Percentiles rank a stretch among this genome's conserved stretches.
Evolutionary conservation across 2,113 vertebrate genomes (phyloP).

Genomic region (Dasyurus viverrinus): DNA sequence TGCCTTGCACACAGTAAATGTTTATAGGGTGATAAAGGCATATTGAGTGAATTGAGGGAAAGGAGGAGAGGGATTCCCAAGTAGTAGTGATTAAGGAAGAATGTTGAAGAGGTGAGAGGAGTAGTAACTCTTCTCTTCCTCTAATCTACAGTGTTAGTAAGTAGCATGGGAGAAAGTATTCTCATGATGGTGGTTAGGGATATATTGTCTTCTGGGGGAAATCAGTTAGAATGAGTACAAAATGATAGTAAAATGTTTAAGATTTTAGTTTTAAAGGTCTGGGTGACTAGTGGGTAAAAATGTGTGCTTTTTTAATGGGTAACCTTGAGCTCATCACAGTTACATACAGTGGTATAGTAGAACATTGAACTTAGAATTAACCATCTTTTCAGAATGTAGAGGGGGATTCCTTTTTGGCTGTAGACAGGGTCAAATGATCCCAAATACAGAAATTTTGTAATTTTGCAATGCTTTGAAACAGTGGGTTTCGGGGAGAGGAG

Average conservation of each 20-base stretch:
- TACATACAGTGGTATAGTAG: background rate
- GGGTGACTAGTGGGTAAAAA: background rate
- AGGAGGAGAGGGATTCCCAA: background rate
- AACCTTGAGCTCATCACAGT: background rate
- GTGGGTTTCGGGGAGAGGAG: background rate
- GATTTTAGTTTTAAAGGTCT: background rate
- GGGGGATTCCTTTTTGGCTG: background rate
- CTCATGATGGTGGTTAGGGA: background rate
- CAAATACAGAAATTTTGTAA: background rate
- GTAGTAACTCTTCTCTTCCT: background rate
- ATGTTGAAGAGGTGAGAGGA: background rate
- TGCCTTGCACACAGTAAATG: background rate
- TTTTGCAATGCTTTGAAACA: background rate
- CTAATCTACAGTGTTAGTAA: background rate
- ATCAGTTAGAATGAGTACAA: background rate
- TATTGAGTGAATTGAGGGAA: background rate
- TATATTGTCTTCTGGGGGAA: background rate
- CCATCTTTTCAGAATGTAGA: background rate
- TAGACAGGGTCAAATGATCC: no score
- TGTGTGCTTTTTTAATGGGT: background rate
- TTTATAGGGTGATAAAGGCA: background rate
- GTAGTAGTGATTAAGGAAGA: background rate
- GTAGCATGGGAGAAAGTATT: background rate
- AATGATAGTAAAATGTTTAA: background rate
- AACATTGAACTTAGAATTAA: background rate